A percentile compares a stretch with the other conserved stretches of the same genome.
Evolutionary conservation across 1,140 invertebrate species (phyloP).

Genomic region (Magallana ariakensis): DNA sequence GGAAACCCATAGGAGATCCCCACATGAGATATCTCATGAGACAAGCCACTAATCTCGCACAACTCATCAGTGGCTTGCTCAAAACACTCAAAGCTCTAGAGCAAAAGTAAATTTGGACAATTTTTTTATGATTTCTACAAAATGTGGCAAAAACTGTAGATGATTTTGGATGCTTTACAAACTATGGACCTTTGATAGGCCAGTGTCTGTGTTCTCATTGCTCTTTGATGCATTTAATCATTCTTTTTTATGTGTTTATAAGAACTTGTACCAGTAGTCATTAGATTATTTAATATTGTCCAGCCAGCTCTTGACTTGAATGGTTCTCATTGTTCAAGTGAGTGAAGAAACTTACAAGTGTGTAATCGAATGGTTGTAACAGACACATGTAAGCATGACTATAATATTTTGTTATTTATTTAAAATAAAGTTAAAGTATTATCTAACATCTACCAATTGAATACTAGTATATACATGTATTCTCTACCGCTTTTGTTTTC

Average conservation of each 20-base stretch:
- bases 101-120: conserved; percentile 47
- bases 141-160: background rate
- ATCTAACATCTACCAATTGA: no score
- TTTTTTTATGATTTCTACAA: background rate
- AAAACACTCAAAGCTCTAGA: conserved; percentile 89
- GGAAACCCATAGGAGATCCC: conserved; percentile 78
- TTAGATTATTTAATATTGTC: no score
- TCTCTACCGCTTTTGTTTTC: no score
- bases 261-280: no score
- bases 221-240: background rate
- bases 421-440: no score
- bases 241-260: background rate
- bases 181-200: background rate
- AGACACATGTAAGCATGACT: no score
- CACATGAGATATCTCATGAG: conserved; percentile 82
- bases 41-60: conserved; percentile 89
- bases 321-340: no score
- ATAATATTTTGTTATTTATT: no score
- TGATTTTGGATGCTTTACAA: background rate
- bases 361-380: no score
- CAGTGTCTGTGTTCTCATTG: background rate
- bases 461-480: no score
- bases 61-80: conserved; percentile 89
- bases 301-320: no score
- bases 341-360: no score